phyloP scores from a whole-genome alignment of 2,888 invertebrate genomes.

The Allolobophora icterica region DNA sequence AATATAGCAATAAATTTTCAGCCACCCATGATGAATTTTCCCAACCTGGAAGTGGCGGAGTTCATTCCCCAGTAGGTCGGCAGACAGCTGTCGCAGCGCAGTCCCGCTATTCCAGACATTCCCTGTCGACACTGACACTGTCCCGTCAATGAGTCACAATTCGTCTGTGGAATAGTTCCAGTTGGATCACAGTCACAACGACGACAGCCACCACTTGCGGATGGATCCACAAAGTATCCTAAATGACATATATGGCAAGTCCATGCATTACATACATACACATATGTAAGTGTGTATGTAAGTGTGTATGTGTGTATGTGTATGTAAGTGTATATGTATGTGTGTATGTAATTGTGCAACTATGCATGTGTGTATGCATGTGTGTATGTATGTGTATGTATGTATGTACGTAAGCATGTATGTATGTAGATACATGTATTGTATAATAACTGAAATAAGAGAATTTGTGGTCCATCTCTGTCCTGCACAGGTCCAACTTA shows the following conservation, averaged over 20 bases:
- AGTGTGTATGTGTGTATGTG: too few species aligned
- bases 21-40: neutral
- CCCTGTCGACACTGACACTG: constrained; percentile 59
- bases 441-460: too few species aligned
- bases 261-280: neutral
- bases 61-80: constrained; percentile 34
- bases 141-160: constrained; percentile 58
- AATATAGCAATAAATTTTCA: too few species aligned
- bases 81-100: constrained; percentile 56
- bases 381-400: too few species aligned
- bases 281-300: neutral
- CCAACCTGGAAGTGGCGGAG: constrained; percentile 25
- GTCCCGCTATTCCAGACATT: constrained; percentile 57
- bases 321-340: neutral
- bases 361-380: too few species aligned
- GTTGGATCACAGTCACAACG: constrained; percentile 55
- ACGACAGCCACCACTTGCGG: constrained; percentile 56
- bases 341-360: neutral
- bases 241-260: neutral
- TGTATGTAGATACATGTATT: too few species aligned
- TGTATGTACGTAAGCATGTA: too few species aligned
- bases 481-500: too few species aligned
- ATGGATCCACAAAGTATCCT: constrained; percentile 52
- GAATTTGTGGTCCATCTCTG: too few species aligned
- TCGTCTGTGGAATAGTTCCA: constrained; percentile 53